Conservation (phyloP, 92 coral and sea anemone genomes). For the Bergia sp. region DNA sequence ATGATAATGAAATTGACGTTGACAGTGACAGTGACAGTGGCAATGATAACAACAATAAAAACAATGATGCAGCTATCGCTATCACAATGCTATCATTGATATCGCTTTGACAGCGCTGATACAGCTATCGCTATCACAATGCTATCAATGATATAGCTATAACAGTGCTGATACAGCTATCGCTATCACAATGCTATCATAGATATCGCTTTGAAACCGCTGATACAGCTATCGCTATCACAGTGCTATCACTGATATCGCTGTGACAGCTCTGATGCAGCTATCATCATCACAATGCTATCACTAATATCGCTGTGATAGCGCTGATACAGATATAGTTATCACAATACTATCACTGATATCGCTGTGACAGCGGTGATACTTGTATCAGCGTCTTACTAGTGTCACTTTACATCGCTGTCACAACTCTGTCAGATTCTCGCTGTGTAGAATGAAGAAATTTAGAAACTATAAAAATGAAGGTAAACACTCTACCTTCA, state of each 20-base stretch:
- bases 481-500: slow-evolving; percentile 17
- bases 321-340: no score
- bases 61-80: neutral
- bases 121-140: neutral
- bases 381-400: no score
- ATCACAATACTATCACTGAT: no score
- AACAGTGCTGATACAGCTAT: no score
- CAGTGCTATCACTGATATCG: neutral
- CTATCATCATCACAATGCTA: no score
- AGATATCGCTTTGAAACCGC: neutral
- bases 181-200: no score
- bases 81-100: neutral
- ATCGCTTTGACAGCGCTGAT: neutral
- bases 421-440: neutral
- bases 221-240: neutral
- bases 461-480: neutral
- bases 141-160: neutral
- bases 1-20: neutral
- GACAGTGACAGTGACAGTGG: neutral
- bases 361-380: no score
- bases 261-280: neutral
- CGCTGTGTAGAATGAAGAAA: neutral
- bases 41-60: neutral
- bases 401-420: neutral
- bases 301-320: no score